Percentiles rank a stretch among this genome's conserved stretches.
Conservation (phyloP, 2,113 vertebrate genomes). For the Nerophis lumbriciformis region DNA sequence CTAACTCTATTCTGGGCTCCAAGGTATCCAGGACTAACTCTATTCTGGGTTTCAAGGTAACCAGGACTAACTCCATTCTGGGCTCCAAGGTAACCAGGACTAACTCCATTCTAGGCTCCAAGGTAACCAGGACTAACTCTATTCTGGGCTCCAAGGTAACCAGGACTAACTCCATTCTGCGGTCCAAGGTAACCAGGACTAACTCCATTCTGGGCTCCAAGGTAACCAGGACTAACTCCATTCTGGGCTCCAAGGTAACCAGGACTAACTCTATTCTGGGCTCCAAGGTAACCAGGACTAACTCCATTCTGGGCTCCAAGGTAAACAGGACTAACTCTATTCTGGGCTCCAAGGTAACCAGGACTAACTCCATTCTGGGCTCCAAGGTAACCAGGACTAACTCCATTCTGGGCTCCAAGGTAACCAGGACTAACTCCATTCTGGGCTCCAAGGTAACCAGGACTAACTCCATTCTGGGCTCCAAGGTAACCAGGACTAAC, state of each 20-base stretch:
- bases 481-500: constrained; percentile 1
- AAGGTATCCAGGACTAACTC: constrained; percentile 4
- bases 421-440: neutral
- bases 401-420: constrained; percentile 13
- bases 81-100: neutral
- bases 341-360: constrained; percentile 17
- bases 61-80: constrained; percentile 7
- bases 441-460: too few species aligned
- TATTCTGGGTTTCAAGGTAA: too few species aligned
- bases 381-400: too few species aligned
- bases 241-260: too few species aligned
- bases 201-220: constrained; percentile 11
- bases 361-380: neutral
- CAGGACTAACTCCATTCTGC: neutral
- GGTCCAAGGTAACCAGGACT: too few species aligned
- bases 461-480: constrained; percentile 9
- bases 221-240: constrained; percentile 1
- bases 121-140: too few species aligned
- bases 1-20: constrained; percentile 8
- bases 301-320: too few species aligned
- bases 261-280: constrained; percentile 7
- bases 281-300: neutral
- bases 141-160: constrained; percentile 18
- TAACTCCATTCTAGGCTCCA: constrained; percentile 4
- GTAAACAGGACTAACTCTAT: too few species aligned